Conservation (phyloP, 2,888 invertebrate genomes). For the Epinotia bilunana region DNA sequence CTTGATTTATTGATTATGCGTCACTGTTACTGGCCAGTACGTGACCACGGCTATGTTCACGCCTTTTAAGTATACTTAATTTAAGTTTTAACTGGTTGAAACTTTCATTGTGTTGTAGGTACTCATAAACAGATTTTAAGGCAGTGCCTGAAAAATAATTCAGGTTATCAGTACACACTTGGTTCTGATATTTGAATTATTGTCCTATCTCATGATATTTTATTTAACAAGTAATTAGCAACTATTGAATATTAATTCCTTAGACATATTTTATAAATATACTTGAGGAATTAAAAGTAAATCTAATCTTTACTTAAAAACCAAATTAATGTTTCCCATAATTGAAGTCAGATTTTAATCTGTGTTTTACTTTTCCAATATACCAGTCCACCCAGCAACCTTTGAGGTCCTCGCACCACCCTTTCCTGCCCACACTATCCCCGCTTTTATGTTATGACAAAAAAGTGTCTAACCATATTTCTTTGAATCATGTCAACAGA, state of each 20-base stretch:
- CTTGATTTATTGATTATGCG: constrained; percentile 69
- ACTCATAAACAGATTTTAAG: background rate
- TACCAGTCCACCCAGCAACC: background rate
- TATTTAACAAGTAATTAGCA: background rate
- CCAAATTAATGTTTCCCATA: background rate
- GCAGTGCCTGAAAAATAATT: constrained; percentile 1
- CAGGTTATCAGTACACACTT: background rate
- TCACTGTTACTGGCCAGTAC: constrained; percentile 45
- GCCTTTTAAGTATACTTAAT: constrained; percentile 33
- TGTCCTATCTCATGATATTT: background rate
- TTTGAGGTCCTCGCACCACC: background rate
- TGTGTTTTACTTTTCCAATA: constrained; percentile 9
- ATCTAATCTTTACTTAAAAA: background rate
- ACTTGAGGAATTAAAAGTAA: too few relatives aligned
- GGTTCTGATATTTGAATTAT: background rate
- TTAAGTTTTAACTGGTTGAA: constrained; percentile 20
- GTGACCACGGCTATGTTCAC: constrained; percentile 40
- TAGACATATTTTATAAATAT: too few relatives aligned
- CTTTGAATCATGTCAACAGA: background rate
- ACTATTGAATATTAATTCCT: background rate
- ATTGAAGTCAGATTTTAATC: background rate
- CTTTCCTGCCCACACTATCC: background rate
- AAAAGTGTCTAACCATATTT: too few relatives aligned
- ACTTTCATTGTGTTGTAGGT: background rate
- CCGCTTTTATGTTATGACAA: background rate